A percentile compares a stretch with the other conserved stretches of the same genome.
These are phyloP conservation scores for Diplogasteroides magnus DNA, from an alignment of 1,140 invertebrate genomes.

Conservation along the genomic window DNA sequence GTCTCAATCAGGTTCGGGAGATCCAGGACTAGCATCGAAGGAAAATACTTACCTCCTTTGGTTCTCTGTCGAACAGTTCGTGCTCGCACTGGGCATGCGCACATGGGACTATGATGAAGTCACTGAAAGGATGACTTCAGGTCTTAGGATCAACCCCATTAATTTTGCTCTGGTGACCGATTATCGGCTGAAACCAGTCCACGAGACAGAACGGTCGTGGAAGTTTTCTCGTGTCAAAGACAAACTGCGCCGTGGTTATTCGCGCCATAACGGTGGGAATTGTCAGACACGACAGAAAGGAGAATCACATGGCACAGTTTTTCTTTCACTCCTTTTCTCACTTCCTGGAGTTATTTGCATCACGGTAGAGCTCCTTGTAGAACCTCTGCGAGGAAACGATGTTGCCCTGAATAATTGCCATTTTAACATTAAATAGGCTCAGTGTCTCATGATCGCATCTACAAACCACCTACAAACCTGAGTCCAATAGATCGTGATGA, in stretches of 20 bases:
- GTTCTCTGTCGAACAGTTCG: constrained; percentile 52
- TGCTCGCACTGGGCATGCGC: constrained; percentile 56
- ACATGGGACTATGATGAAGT: constrained; percentile 42
- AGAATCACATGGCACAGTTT: too few relatives aligned
- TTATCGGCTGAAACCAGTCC: background rate
- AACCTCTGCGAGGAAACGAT: constrained; percentile 31
- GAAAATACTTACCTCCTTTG: constrained; percentile 48
- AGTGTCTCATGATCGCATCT: constrained; percentile 9
- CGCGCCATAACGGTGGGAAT: too few relatives aligned
- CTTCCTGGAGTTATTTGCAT: constrained; percentile 30
- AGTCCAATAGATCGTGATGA: constrained; percentile 81
- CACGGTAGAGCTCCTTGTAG: constrained; percentile 24
- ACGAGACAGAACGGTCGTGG: too few relatives aligned
- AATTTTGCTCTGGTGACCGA: too few relatives aligned
- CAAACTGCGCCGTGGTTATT: too few relatives aligned
- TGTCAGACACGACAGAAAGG: too few relatives aligned
- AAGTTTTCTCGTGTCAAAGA: too few relatives aligned
- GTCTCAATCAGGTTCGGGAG: constrained; percentile 7
- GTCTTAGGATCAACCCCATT: too few relatives aligned
- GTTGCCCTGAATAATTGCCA: constrained; percentile 28
- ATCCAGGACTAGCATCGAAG: too few relatives aligned
- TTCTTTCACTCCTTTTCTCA: constrained; percentile 20
- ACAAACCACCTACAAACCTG: constrained; percentile 25
- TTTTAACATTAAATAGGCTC: constrained; percentile 29
- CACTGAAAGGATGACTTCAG: constrained; percentile 21